A percentile compares a stretch with the other conserved stretches of the same genome.
Conservation (phyloP, 2,797 vertebrate genomes). For the Coregonus ussuriensis region DNA sequence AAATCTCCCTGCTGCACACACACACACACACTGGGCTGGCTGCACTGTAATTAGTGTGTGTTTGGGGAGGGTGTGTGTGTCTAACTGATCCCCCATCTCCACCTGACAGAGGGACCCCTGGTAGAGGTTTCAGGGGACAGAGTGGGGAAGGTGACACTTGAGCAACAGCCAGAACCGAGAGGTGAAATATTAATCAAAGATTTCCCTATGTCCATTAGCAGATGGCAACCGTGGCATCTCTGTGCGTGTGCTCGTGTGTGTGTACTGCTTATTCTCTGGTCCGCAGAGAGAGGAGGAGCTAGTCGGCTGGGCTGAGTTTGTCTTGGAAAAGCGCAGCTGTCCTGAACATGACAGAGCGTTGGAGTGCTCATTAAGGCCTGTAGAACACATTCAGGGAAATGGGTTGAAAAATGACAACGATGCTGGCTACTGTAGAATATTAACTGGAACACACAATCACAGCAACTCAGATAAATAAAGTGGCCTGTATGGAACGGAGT, state of each 20-base stretch:
- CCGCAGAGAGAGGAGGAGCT: slow-evolving; percentile 62
- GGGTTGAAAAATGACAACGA: slow-evolving; percentile 99
- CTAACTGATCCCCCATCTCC: slow-evolving; percentile 80
- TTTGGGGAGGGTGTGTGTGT: slow-evolving; percentile 64
- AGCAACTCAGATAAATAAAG: slow-evolving; percentile 86
- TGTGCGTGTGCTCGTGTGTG: background rate
- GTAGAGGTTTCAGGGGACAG: slow-evolving; percentile 74
- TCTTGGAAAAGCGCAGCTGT: slow-evolving; percentile 99
- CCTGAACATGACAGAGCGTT: slow-evolving; percentile 99
- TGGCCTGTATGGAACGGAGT: background rate
- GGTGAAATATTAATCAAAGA: slow-evolving; percentile 97
- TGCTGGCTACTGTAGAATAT: slow-evolving; percentile 91
- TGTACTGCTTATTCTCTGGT: background rate
- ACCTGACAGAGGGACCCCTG: slow-evolving; percentile 65
- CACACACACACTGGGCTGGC: slow-evolving; percentile 70
- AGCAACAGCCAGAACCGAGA: slow-evolving; percentile 83
- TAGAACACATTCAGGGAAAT: slow-evolving; percentile 99
- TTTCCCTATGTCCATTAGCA: slow-evolving; percentile 90
- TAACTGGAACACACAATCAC: slow-evolving; percentile 92
- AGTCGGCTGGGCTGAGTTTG: slow-evolving; percentile 92
- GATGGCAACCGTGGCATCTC: slow-evolving; percentile 84
- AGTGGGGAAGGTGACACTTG: slow-evolving; percentile 90
- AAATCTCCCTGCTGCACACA: slow-evolving; percentile 52
- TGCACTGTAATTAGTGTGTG: slow-evolving; percentile 84
- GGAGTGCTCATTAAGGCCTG: slow-evolving; percentile 98